Base-by-base conservation (phyloP, 2,888 invertebrate genomes). In the Pantelozetes paolii region DNA sequence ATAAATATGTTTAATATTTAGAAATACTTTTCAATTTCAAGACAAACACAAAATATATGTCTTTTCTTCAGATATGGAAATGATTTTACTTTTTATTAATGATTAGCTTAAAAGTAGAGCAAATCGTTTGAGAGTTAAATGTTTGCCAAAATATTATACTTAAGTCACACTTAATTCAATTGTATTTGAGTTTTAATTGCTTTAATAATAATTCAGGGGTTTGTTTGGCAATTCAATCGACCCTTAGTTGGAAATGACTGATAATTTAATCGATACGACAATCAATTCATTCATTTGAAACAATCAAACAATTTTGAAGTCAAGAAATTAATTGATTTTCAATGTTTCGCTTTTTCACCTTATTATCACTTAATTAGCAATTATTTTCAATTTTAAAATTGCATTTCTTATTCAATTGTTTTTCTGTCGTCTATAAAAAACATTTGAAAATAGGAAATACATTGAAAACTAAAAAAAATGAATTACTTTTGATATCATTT, bases 91-190 rank as follows among this genome's bases (percentile, higher is more conserved):
- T 57, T 57, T 57, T 30, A 57, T 18, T 57, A 57, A 28, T 18
- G 20, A 57, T 28, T 57, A 28, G 28, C 28, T 18, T 1, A 57
- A 28, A 57, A 57, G 57, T 57, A 57, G 57, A 57, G 30, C 57
- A 57, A 57, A 57, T 23, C 28, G 28, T 57, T 57, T 45, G 15
- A n/a, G n/a, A n/a, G 26, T 28, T 1, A 15, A 28, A 57, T 57
- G 11, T 28, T 57, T 57, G 28, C 15, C 28, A 57, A 57, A 57
- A 57, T 15, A 15, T 57, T 28, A 54, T 13, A n/a, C 13, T 57
- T 57, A 57, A 57, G 57, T 28, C 57, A 57, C 57, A 57, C 57
- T 57, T 57, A 28, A 57, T 57, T 45, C 15, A 15, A 5, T 54
- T 54, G 54, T 54, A 54, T 54, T 57, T 28, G 28, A 57, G 15